These are phyloP conservation scores for Tautogolabrus adspersus DNA, from an alignment of 2,113 vertebrate species.

Conservation along the genomic window DNA sequence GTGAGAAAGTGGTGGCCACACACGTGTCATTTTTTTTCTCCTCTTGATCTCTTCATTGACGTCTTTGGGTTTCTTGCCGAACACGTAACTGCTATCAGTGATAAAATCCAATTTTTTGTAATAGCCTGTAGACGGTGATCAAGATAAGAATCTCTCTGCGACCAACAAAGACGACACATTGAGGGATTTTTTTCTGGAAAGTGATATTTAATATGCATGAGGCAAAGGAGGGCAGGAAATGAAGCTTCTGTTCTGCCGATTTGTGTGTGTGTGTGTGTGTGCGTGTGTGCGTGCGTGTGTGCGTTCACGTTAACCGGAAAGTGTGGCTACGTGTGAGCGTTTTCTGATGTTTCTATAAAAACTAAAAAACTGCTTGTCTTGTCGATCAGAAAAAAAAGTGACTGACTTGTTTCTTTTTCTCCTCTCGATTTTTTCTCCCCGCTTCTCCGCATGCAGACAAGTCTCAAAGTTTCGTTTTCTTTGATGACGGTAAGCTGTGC, in stretches of 20 bases:
- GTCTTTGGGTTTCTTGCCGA: conserved; percentile 33
- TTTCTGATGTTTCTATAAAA: conserved; percentile 3
- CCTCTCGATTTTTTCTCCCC: conserved; percentile 44
- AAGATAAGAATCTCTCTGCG: conserved; percentile 62
- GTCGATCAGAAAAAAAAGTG: conserved; percentile 43
- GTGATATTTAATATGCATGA: conserved; percentile 80
- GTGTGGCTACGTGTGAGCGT: conserved; percentile 25
- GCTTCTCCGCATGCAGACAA: conserved; percentile 73
- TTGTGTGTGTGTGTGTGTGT: conserved; percentile 45
- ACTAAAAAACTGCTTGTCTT: conserved; percentile 18
- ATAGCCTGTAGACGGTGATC: conserved; percentile 71
- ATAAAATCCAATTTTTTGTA: conserved; percentile 75
- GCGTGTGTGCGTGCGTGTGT: too few relatives aligned
- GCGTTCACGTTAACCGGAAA: conserved; percentile 28
- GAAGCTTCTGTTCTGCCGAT: conserved; percentile 71
- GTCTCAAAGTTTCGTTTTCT: conserved; percentile 83
- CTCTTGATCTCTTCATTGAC: conserved; percentile 57
- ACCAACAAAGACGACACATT: conserved; percentile 62
- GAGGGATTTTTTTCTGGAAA: conserved; percentile 75
- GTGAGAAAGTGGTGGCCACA: conserved; percentile 25
- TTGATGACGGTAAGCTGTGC: conserved; percentile 83
- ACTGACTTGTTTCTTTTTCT: conserved; percentile 57
- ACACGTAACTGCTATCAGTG: conserved; percentile 43
- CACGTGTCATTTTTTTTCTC: conserved; percentile 32
- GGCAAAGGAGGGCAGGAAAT: conserved; percentile 76